A percentile compares a stretch with the other conserved stretches of the same genome.
Evolutionary conservation across 2,888 invertebrate genomes (phyloP).

Genomic region (Molorchus minor): DNA sequence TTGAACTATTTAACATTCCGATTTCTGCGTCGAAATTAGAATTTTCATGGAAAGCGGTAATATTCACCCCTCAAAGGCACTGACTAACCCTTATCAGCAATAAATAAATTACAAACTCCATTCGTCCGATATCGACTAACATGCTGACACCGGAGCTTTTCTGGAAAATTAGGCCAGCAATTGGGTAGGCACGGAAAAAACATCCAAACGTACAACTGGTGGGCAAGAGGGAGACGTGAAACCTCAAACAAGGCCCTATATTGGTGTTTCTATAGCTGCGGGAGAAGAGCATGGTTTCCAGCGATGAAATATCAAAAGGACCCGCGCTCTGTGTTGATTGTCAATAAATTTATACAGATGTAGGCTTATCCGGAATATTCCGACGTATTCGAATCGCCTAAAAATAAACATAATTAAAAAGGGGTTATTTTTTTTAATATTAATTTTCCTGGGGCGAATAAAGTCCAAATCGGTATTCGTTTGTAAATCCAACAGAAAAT

Average conservation of each 20-base stretch:
- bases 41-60: conserved; percentile 9
- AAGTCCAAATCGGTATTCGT: too few species aligned
- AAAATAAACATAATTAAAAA: conserved; percentile 14
- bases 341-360: conserved; percentile 23
- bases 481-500: too few species aligned
- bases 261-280: conserved; percentile 15
- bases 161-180: conserved; percentile 31
- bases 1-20: background rate
- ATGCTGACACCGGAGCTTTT: conserved; percentile 33
- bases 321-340: conserved; percentile 19
- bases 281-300: conserved; percentile 5
- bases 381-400: background rate
- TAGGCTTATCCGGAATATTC: conserved; percentile 1
- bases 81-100: conserved; percentile 20
- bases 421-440: conserved; percentile 4
- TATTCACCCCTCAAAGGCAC: conserved; percentile 12
- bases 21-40: conserved; percentile 5
- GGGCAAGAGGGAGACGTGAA: conserved; percentile 9
- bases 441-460: too few species aligned
- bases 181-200: conserved; percentile 22
- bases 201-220: conserved; percentile 8
- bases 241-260: conserved; percentile 15
- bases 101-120: conserved; percentile 20
- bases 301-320: conserved; percentile 23
- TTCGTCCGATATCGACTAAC: conserved; percentile 14